Conservation (phyloP, 2,797 vertebrate genomes). For the Microcaecilia unicolor region DNA sequence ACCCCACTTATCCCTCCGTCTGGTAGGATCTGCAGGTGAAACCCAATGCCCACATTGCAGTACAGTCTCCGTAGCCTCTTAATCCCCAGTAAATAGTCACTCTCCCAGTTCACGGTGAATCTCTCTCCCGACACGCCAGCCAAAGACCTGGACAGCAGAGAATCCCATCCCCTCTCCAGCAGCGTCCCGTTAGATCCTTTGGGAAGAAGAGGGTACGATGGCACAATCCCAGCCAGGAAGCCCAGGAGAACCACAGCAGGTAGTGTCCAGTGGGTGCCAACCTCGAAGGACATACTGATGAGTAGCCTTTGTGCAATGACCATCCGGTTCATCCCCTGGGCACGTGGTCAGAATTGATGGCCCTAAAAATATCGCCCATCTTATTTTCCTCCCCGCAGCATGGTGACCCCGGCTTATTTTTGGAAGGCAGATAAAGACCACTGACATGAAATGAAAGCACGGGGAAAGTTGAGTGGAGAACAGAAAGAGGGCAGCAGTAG, state of each 20-base stretch:
- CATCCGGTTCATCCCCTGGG: slow-evolving; percentile 88
- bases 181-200: slow-evolving; percentile 71
- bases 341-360: slow-evolving; percentile 93
- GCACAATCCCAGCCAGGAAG: slow-evolving; percentile 69
- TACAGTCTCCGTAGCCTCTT: slow-evolving; percentile 90
- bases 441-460: slow-evolving; percentile 83
- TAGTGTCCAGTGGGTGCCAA: slow-evolving; percentile 72
- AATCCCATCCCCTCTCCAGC: slow-evolving; percentile 79
- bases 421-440: slow-evolving; percentile 79
- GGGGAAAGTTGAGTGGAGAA: slow-evolving; percentile 49
- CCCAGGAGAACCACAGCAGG: slow-evolving; percentile 69
- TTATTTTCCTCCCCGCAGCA: slow-evolving; percentile 91
- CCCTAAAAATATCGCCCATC: slow-evolving; percentile 96
- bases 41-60: slow-evolving; percentile 98
- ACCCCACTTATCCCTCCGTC: slow-evolving; percentile 83
- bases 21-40: slow-evolving; percentile 90
- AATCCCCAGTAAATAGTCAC: slow-evolving; percentile 91
- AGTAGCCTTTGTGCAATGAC: slow-evolving; percentile 79
- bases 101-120: slow-evolving; percentile 82
- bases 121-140: slow-evolving; percentile 79
- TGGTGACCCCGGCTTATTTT: slow-evolving; percentile 90
- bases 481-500: slow-evolving; percentile 50
- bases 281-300: slow-evolving; percentile 89
- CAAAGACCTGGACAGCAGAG: slow-evolving; percentile 79
- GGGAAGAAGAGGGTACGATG: slow-evolving; percentile 59